These are phyloP conservation scores for Myiagra hebetior DNA, from an alignment of 2,113 vertebrate species.

Conservation along the genomic window DNA sequence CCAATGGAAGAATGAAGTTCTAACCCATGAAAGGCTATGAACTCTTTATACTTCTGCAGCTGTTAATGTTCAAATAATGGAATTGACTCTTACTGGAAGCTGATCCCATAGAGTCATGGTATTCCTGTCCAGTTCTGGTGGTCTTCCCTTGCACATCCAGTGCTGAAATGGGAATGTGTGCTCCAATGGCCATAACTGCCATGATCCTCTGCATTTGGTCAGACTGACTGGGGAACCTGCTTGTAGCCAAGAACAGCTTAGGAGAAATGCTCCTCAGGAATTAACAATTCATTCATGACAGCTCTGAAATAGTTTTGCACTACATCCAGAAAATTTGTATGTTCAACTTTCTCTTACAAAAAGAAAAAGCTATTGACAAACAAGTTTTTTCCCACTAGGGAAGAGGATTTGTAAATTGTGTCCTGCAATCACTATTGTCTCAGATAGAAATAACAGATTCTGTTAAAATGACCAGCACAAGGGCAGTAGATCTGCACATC, in stretches of 20 bases:
- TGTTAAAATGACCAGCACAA: neutral
- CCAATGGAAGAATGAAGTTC: neutral
- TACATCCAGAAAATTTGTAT: neutral
- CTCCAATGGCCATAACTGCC: neutral
- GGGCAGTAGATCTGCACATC: neutral
- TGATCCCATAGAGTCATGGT: neutral
- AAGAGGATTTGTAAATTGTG: neutral
- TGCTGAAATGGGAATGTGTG: neutral
- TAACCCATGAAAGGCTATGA: neutral
- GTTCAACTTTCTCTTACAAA: neutral
- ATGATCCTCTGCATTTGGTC: neutral
- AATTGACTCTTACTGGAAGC: neutral
- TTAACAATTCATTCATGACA: neutral
- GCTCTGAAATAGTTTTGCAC: neutral
- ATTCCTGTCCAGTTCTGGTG: neutral
- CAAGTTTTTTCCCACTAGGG: neutral
- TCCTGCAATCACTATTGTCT: neutral
- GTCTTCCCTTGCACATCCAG: neutral
- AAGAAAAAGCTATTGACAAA: neutral
- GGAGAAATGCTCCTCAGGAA: neutral
- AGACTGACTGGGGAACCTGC: neutral
- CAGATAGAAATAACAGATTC: neutral
- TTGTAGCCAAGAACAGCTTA: neutral
- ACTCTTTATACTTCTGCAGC: neutral
- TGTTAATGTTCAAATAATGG: neutral